These are phyloP conservation scores for Eubasilissa splendida DNA, from an alignment of 2,888 invertebrate species.

Conservation along the genomic window DNA sequence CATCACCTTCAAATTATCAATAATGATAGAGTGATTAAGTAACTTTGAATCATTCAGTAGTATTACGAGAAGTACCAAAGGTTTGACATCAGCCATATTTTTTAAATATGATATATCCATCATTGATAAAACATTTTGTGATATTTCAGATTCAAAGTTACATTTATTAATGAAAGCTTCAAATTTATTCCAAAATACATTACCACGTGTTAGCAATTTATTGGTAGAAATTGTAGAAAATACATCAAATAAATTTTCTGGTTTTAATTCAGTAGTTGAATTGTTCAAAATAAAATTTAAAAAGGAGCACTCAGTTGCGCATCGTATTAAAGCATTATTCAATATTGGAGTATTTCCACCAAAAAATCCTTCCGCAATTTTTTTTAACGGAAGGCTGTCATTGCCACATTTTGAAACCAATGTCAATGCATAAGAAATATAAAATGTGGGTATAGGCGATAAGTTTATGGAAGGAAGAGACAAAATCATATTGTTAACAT, in stretches of 20 bases:
- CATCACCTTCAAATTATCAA: slow-evolving; percentile 49
- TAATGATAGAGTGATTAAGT: slow-evolving; percentile 20
- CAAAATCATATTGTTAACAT: slow-evolving; percentile 32
- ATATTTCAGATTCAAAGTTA: neutral
- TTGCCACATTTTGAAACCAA: slow-evolving; percentile 18
- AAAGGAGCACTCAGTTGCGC: slow-evolving; percentile 42
- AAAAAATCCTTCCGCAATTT: slow-evolving; percentile 33
- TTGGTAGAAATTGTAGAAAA: slow-evolving; percentile 29
- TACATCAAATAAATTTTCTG: slow-evolving; percentile 17
- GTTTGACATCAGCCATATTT: slow-evolving; percentile 34
- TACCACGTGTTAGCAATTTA: slow-evolving; percentile 45
- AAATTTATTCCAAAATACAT: slow-evolving; percentile 47
- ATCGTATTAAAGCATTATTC: slow-evolving; percentile 46
- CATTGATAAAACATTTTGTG: slow-evolving; percentile 5
- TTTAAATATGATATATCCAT: slow-evolving; percentile 8
- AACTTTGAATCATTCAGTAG: slow-evolving; percentile 43
- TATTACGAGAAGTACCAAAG: slow-evolving; percentile 19
- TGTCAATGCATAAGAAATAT: slow-evolving; percentile 36
- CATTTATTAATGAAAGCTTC: slow-evolving; percentile 21
- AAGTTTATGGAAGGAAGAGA: slow-evolving; percentile 23
- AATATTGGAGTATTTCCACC: slow-evolving; percentile 20
- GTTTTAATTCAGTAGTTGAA: neutral
- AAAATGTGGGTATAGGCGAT: slow-evolving; percentile 53
- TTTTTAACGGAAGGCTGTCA: slow-evolving; percentile 29
- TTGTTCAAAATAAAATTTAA: slow-evolving; percentile 42